Evolutionary conservation across 2,888 invertebrate species (phyloP).

Genomic region (Loripinus fragilis): DNA sequence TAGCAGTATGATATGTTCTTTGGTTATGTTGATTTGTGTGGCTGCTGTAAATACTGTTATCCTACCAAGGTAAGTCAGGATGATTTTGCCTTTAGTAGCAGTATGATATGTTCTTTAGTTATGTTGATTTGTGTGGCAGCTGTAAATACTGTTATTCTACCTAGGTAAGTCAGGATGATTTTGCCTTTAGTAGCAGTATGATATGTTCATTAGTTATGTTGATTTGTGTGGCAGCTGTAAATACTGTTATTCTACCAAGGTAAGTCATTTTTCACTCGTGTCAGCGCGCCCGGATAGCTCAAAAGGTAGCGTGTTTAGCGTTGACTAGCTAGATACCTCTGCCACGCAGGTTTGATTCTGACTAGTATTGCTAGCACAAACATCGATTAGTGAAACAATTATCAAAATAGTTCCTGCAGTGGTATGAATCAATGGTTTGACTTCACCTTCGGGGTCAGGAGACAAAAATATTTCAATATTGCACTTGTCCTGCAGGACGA

Average conservation of each 20-base stretch:
- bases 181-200: slow-evolving; percentile 90
- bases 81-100: slow-evolving; percentile 93
- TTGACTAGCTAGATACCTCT: too few relatives aligned
- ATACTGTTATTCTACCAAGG: slow-evolving; percentile 92
- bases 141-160: slow-evolving; percentile 91
- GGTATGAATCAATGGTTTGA: too few relatives aligned
- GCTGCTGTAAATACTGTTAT: slow-evolving; percentile 92
- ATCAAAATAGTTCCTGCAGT: too few relatives aligned
- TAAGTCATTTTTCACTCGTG: too few relatives aligned
- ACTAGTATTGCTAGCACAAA: too few relatives aligned
- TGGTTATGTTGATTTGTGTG: slow-evolving; percentile 89
- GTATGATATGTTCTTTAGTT: slow-evolving; percentile 89
- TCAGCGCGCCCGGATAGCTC: too few relatives aligned
- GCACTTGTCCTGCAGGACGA: too few relatives aligned
- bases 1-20: slow-evolving; percentile 88
- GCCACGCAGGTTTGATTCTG: too few relatives aligned
- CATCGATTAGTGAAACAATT: too few relatives aligned
- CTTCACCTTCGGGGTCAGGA: too few relatives aligned
- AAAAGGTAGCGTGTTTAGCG: too few relatives aligned
- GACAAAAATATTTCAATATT: too few relatives aligned
- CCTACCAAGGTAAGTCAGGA: slow-evolving; percentile 88
- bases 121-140: slow-evolving; percentile 90
- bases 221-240: slow-evolving; percentile 90
- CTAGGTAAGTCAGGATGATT: slow-evolving; percentile 88
- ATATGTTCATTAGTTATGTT: slow-evolving; percentile 91